Evolutionary conservation across 1,140 invertebrate genomes (phyloP).

Genomic region (Brachionus paranguensis): DNA sequence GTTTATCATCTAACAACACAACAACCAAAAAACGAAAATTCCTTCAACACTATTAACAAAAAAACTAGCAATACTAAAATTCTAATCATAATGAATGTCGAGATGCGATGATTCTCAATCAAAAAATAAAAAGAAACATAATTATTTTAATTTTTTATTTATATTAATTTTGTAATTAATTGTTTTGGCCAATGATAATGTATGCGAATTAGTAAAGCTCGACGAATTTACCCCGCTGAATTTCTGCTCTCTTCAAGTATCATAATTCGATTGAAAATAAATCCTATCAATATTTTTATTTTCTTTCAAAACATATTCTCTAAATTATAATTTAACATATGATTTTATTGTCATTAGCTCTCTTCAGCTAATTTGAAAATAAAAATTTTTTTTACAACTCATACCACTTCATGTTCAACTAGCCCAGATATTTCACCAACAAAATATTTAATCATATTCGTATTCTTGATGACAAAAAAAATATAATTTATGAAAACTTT

Average conservation of each 20-base stretch:
- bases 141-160: constrained; percentile 25
- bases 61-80: constrained; percentile 12
- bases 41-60: constrained; percentile 1
- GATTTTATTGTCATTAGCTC: background rate
- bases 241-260: background rate
- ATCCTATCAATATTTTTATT: background rate
- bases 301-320: background rate
- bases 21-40: background rate
- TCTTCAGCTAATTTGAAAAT: background rate
- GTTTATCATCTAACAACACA: background rate
- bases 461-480: background rate
- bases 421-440: background rate
- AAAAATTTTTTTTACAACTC: background rate
- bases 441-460: background rate
- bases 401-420: background rate
- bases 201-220: background rate
- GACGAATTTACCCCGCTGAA: background rate
- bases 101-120: constrained; percentile 37
- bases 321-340: background rate
- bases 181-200: constrained; percentile 31
- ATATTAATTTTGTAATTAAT: constrained; percentile 33
- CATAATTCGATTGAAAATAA: background rate
- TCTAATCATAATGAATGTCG: constrained; percentile 37
- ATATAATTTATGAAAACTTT: background rate
- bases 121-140: constrained; percentile 35